Percentiles rank a stretch among this genome's conserved stretches.
phyloP scores from a whole-genome alignment of 1,140 invertebrate species.

The Penaeus vannamei region DNA sequence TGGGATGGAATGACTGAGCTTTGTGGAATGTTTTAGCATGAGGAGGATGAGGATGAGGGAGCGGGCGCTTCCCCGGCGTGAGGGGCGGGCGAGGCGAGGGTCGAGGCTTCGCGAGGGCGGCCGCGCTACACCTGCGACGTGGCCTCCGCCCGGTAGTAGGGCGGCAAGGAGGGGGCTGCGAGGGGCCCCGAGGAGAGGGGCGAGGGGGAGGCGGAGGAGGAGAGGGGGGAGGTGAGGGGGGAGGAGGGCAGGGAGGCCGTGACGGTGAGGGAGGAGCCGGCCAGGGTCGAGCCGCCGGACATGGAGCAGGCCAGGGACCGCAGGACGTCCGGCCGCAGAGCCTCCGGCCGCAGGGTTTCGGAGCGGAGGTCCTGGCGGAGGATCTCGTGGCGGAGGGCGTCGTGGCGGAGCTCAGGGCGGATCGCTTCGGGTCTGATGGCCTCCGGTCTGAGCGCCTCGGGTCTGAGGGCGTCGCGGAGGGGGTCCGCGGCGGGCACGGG shows the following conservation, averaged over 20 bases:
- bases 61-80: background rate
- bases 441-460: conserved; percentile 48
- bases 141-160: conserved; percentile 57
- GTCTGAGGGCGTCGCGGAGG: conserved; percentile 50
- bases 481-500: conserved; percentile 43
- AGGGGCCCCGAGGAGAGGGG: conserved; percentile 53
- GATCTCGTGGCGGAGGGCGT: conserved; percentile 57
- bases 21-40: background rate
- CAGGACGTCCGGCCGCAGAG: conserved; percentile 51
- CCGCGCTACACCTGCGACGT: conserved; percentile 53
- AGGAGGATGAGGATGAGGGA: too few relatives aligned
- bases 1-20: background rate
- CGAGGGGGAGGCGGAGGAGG: conserved; percentile 58
- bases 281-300: conserved; percentile 32
- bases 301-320: conserved; percentile 55
- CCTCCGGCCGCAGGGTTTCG: conserved; percentile 52
- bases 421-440: conserved; percentile 53
- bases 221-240: conserved; percentile 56
- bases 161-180: conserved; percentile 41
- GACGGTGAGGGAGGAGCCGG: conserved; percentile 56
- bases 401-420: conserved; percentile 54
- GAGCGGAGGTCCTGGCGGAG: conserved; percentile 52
- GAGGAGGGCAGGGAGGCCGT: conserved; percentile 60
- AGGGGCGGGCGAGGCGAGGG: background rate
- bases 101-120: background rate